These are phyloP conservation scores for Tetranychus urticae DNA, from an alignment of 1,140 invertebrate species.

Conservation along the genomic window DNA sequence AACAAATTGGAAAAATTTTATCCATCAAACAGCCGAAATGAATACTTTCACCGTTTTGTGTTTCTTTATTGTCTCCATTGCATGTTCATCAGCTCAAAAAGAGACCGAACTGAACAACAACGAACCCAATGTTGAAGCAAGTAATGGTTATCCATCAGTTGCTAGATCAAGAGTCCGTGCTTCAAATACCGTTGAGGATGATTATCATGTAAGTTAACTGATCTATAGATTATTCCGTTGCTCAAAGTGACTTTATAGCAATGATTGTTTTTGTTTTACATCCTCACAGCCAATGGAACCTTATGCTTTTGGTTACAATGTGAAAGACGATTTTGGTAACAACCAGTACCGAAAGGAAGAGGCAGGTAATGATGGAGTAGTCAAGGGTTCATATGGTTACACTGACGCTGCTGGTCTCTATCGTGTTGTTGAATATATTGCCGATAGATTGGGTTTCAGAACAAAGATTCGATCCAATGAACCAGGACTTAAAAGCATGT, in stretches of 20 bases:
- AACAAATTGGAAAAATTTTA: too few relatives aligned
- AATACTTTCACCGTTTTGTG: too few relatives aligned
- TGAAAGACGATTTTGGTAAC: not conserved
- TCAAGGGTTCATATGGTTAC: conserved; percentile 4
- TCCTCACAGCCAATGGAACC: not conserved
- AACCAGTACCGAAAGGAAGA: not conserved
- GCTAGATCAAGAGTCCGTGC: not conserved
- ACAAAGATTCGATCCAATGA: conserved; percentile 9
- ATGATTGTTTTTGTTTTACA: not conserved
- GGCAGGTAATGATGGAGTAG: not conserved
- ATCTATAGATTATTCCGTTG: not conserved
- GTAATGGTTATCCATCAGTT: too few relatives aligned
- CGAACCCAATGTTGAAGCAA: too few relatives aligned
- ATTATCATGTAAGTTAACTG: not conserved
- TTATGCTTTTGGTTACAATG: not conserved
- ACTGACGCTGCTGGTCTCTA: conserved; percentile 1
- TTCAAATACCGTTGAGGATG: not conserved
- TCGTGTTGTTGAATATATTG: conserved; percentile 9
- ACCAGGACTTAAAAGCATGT: not conserved
- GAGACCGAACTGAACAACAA: too few relatives aligned
- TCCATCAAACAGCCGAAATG: too few relatives aligned
- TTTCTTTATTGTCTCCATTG: too few relatives aligned
- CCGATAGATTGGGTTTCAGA: conserved; percentile 8
- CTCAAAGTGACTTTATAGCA: not conserved
- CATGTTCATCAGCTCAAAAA: too few relatives aligned